Conservation (phyloP, 2,113 vertebrate species). For the Isurus oxyrinchus region DNA sequence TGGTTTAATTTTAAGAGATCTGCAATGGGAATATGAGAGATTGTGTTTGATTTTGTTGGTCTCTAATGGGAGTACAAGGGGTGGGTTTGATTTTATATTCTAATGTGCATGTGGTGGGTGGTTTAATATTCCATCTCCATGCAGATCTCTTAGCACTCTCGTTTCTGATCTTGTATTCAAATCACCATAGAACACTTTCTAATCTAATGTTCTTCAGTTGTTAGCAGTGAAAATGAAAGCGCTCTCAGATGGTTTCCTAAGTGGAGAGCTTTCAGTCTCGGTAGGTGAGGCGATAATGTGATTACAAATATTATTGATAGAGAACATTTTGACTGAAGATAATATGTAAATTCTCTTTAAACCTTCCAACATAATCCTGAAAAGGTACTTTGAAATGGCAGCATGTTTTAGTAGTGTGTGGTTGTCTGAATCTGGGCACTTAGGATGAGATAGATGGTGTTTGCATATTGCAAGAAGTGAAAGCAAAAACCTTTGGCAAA, state of each 20-base stretch:
- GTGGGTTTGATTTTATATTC: neutral
- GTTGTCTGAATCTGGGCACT: neutral
- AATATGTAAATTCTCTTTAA: neutral
- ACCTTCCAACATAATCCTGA: neutral
- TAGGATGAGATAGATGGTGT: neutral
- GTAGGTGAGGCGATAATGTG: neutral
- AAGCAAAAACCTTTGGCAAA: neutral
- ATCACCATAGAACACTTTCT: neutral
- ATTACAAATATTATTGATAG: slow-evolving; percentile 22
- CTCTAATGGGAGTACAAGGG: neutral
- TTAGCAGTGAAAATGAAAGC: neutral
- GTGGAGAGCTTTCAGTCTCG: neutral
- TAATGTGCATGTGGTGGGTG: neutral
- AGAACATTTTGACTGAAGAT: neutral
- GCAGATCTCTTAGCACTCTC: neutral
- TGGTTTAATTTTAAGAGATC: neutral
- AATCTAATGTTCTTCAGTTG: neutral
- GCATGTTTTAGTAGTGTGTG: neutral
- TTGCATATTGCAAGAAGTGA: neutral
- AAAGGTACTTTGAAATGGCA: neutral
- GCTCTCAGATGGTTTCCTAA: neutral
- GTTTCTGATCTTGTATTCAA: neutral
- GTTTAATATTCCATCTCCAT: neutral
- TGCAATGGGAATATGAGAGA: neutral
- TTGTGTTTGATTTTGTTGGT: neutral